Conservation (phyloP, 2,888 invertebrate species). For the Adela reaumurella region DNA sequence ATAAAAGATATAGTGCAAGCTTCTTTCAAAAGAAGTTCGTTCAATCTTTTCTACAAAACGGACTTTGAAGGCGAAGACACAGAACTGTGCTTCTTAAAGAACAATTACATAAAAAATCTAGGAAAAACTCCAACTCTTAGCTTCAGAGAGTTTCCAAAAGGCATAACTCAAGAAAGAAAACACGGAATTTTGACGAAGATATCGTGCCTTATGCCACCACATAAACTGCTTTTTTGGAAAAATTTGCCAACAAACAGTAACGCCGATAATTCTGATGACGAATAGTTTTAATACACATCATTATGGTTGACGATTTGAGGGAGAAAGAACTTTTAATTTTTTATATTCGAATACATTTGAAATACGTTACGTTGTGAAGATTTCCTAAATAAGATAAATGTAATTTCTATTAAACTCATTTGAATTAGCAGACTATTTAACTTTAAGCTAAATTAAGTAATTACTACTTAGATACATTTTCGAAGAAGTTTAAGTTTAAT, state of each 20-base stretch:
- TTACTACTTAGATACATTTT: too few relatives aligned
- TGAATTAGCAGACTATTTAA: too few relatives aligned
- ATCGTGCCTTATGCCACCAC: slow-evolving; percentile 10
- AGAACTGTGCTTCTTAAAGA: slow-evolving; percentile 10
- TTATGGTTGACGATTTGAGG: background rate
- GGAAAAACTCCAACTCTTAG: background rate
- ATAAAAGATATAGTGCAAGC: slow-evolving; percentile 13
- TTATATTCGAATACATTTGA: too few relatives aligned
- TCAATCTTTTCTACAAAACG: slow-evolving; percentile 13
- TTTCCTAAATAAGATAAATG: too few relatives aligned
- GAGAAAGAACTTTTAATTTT: background rate
- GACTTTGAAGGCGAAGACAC: slow-evolving; percentile 11
- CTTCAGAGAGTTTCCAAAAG: slow-evolving; percentile 10
- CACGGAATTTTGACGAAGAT: slow-evolving; percentile 6
- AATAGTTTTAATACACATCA: background rate
- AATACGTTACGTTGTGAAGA: too few relatives aligned
- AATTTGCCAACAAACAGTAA: slow-evolving; percentile 7
- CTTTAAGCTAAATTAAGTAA: too few relatives aligned
- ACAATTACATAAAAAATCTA: slow-evolving; percentile 13
- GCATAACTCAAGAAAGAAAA: slow-evolving; percentile 9
- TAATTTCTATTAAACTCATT: too few relatives aligned
- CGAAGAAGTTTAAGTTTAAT: too few relatives aligned
- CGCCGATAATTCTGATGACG: background rate
- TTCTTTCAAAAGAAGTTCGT: slow-evolving; percentile 9
- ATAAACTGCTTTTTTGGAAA: slow-evolving; percentile 13